A percentile compares a stretch with the other conserved stretches of the same genome.
These are phyloP conservation scores for Drosophila pseudotalamancana DNA, from an alignment of 2,888 invertebrate genomes.

Conservation along the genomic window DNA sequence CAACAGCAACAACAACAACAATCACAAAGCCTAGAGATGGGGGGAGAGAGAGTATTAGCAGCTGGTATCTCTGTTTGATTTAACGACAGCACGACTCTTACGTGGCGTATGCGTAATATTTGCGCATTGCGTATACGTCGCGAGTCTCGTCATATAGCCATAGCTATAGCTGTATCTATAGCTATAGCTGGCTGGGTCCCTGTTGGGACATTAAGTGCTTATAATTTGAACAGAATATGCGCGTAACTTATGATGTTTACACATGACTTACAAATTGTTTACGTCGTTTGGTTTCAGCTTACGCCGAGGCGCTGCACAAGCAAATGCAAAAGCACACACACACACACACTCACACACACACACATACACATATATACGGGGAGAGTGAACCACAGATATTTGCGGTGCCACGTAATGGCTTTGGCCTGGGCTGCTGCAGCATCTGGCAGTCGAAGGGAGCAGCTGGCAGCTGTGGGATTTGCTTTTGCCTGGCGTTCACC, in stretches of 20 bases:
- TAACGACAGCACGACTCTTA: conserved; percentile 41
- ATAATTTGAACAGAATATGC: conserved; percentile 73
- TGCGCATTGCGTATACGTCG: conserved; percentile 50
- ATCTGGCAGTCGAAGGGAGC: conserved; percentile 28
- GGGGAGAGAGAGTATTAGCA: conserved; percentile 24
- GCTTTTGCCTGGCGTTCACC: conserved; percentile 45
- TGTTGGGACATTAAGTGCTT: conserved; percentile 72
- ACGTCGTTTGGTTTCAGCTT: conserved; percentile 62
- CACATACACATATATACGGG: neutral
- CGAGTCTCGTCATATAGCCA: too few species aligned
- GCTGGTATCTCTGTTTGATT: conserved; percentile 54
- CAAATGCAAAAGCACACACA: conserved; percentile 9
- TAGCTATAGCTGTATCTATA: neutral
- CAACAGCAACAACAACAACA: neutral
- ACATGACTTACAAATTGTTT: conserved; percentile 81
- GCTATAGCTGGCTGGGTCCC: conserved; percentile 17
- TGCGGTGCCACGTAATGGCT: conserved; percentile 56
- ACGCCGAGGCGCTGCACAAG: too few species aligned
- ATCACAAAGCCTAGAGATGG: neutral
- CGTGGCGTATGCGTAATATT: conserved; percentile 69
- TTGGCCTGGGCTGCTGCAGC: conserved; percentile 17
- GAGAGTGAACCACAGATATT: conserved; percentile 36
- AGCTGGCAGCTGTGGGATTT: conserved; percentile 35
- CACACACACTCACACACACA: conserved; percentile 14
- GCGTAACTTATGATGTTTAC: conserved; percentile 78